phyloP scores from a whole-genome alignment of 2,888 invertebrate genomes.

The Tuta absoluta region DNA sequence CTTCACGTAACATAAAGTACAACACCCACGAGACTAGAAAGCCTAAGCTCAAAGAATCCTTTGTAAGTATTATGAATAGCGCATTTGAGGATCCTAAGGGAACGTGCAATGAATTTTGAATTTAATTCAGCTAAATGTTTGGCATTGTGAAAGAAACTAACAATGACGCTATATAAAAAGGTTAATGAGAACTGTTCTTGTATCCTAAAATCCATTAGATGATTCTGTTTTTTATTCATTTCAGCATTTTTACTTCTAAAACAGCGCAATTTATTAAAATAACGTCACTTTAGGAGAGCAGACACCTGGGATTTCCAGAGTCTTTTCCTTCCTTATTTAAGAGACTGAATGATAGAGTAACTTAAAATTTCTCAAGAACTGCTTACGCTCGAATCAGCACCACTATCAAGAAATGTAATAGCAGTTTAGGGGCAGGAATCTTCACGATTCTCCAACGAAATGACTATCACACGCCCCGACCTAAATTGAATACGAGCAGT shows the following conservation, averaged over 20 bases:
- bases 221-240: too few species aligned
- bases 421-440: conserved; percentile 7
- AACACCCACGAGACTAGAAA: conserved; percentile 12
- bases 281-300: too few species aligned
- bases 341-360: too few species aligned
- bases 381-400: too few species aligned
- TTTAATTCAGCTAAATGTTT: neutral
- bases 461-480: neutral
- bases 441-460: conserved; percentile 14
- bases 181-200: neutral
- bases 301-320: too few species aligned
- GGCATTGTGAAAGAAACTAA: neutral
- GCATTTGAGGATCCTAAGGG: conserved; percentile 1
- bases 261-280: too few species aligned
- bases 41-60: conserved; percentile 14
- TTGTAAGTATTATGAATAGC: conserved; percentile 4
- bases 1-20: neutral
- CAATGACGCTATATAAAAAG: neutral
- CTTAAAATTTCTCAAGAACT: too few species aligned
- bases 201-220: too few species aligned
- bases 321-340: too few species aligned
- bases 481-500: conserved; percentile 16
- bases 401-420: conserved; percentile 1
- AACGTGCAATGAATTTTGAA: neutral
- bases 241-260: too few species aligned